phyloP scores from a whole-genome alignment of 2,113 vertebrate genomes.

The Alaudala cheleensis region DNA sequence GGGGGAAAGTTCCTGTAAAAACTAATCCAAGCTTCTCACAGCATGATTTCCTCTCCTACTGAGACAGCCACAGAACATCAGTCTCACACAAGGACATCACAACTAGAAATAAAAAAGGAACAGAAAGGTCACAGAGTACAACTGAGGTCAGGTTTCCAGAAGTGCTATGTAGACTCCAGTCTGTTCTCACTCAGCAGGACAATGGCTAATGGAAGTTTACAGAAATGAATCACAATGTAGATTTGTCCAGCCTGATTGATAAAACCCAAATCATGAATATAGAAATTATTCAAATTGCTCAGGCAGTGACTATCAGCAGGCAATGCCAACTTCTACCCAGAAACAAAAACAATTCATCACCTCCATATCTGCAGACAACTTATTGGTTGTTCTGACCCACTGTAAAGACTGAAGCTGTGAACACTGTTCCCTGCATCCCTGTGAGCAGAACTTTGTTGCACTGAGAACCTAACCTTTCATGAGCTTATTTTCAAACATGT shows the following conservation, averaged over 20 bases:
- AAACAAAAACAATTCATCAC: neutral
- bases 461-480: neutral
- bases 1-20: neutral
- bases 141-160: neutral
- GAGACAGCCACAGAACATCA: neutral
- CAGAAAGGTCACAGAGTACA: neutral
- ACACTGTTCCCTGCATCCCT: neutral
- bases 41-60: neutral
- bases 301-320: neutral
- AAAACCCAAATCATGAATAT: neutral
- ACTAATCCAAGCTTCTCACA: neutral
- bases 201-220: neutral
- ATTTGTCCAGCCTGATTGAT: neutral
- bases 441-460: neutral
- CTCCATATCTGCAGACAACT: neutral
- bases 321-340: neutral
- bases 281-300: neutral
- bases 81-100: neutral
- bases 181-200: neutral
- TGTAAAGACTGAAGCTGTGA: neutral
- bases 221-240: neutral
- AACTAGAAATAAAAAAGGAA: neutral
- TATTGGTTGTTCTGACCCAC: neutral
- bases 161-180: neutral
- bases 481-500: neutral